These are phyloP conservation scores for Eupelmus urozonus DNA, from an alignment of 2,888 invertebrate species.

Conservation along the genomic window DNA sequence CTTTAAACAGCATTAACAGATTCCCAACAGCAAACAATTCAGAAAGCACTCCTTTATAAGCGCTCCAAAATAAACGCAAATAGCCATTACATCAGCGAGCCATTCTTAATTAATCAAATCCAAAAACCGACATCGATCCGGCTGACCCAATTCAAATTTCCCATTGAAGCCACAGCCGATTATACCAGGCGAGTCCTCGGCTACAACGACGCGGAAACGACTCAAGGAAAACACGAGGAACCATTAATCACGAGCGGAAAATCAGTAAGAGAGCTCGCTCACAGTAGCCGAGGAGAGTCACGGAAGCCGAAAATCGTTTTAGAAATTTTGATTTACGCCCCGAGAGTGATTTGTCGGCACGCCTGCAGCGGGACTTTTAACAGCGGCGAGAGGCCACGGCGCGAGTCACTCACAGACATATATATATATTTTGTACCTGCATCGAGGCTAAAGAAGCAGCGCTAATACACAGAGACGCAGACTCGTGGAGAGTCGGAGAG, in stretches of 20 bases:
- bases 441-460: not conserved
- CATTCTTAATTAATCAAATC: conserved; percentile 30
- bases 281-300: not conserved
- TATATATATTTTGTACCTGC: conserved; percentile 41
- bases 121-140: not conserved
- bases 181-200: not conserved
- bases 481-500: not conserved
- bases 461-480: not conserved
- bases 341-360: conserved; percentile 60
- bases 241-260: conserved; percentile 32
- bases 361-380: no score
- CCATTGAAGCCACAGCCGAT: not conserved
- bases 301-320: conserved; percentile 18
- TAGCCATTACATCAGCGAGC: not conserved
- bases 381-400: not conserved
- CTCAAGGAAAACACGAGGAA: not conserved
- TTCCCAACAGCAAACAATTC: no score
- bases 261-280: not conserved
- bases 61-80: no score
- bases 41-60: no score
- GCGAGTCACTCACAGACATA: no score
- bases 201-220: not conserved
- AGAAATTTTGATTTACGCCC: conserved; percentile 60
- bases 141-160: not conserved
- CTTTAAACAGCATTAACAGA: no score